These are phyloP conservation scores for Sarotherodon lohbergeri DNA, from an alignment of 2,113 vertebrate species.

Conservation along the genomic window DNA sequence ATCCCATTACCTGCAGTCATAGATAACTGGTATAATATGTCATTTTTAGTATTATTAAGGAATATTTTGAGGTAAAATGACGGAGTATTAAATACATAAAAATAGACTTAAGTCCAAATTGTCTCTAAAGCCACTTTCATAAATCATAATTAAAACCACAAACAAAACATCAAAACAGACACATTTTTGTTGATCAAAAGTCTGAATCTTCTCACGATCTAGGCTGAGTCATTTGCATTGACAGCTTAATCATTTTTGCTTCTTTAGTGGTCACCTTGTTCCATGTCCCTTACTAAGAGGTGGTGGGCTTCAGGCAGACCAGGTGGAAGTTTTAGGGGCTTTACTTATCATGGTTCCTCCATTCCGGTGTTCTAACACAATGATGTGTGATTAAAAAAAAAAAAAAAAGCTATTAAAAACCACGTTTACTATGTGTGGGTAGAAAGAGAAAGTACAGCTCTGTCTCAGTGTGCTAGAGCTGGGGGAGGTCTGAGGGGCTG, in stretches of 20 bases:
- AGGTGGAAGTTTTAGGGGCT: slow-evolving; percentile 4
- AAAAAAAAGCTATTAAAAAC: not conserved
- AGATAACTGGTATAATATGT: not conserved
- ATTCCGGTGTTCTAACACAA: not conserved
- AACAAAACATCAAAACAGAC: not conserved
- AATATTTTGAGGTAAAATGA: not conserved
- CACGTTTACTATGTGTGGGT: not conserved
- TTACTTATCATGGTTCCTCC: slow-evolving; percentile 19
- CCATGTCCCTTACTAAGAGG: not conserved
- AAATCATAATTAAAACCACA: not conserved
- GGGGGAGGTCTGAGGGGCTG: not conserved
- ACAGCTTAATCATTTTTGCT: not conserved
- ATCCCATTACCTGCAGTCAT: rapidly evolving
- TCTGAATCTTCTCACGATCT: not conserved
- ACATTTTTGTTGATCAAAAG: not conserved
- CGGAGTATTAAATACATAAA: no score
- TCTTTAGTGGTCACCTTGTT: not conserved
- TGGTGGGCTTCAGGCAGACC: not conserved
- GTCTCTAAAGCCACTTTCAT: not conserved
- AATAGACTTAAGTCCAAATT: not conserved
- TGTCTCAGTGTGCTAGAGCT: not conserved
- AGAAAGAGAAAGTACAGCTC: slow-evolving; percentile 32
- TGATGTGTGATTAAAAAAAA: not conserved
- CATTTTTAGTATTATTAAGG: not conserved
- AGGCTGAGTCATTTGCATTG: not conserved